A percentile compares a stretch with the other conserved stretches of the same genome.
These are phyloP conservation scores for Chloroclysta siterata DNA, from an alignment of 2,888 invertebrate species.

Conservation along the genomic window DNA sequence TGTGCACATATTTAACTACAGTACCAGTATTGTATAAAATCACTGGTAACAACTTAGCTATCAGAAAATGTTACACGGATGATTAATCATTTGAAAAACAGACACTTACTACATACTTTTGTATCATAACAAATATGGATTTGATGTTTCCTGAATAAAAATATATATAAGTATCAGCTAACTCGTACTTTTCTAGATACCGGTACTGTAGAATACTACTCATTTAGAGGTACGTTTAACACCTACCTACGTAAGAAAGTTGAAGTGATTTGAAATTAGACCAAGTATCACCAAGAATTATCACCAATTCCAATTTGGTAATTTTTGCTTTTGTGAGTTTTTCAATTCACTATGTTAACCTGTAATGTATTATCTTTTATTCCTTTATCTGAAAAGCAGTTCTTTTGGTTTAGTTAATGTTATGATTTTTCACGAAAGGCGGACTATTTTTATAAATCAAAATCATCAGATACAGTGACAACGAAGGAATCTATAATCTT, in stretches of 20 bases:
- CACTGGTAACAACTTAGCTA: slow-evolving; percentile 1
- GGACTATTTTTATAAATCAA: slow-evolving; percentile 12
- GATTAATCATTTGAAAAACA: no score
- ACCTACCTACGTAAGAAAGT: slow-evolving; percentile 9
- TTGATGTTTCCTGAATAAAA: neutral
- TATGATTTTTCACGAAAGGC: slow-evolving; percentile 9
- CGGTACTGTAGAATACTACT: slow-evolving; percentile 11
- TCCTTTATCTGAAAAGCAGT: slow-evolving; percentile 17
- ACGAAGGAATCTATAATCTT: slow-evolving; percentile 18
- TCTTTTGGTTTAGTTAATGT: slow-evolving; percentile 10
- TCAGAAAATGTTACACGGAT: neutral
- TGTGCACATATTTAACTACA: slow-evolving; percentile 4
- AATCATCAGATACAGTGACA: slow-evolving; percentile 12
- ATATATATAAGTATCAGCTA: no score
- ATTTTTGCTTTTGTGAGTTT: slow-evolving; percentile 8
- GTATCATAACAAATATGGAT: neutral
- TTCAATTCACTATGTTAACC: slow-evolving; percentile 15
- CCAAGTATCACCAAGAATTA: slow-evolving; percentile 13
- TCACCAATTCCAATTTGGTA: slow-evolving; percentile 5
- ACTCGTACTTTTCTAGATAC: no score
- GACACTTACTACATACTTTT: neutral
- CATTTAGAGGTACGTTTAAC: no score
- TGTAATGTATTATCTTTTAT: slow-evolving; percentile 5
- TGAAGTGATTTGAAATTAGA: slow-evolving; percentile 13
- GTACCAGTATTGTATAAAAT: slow-evolving; percentile 9